Percentiles rank a stretch among this genome's conserved stretches.
Evolutionary conservation across 2,888 invertebrate genomes (phyloP).

Genomic region (Molanna angustata): DNA sequence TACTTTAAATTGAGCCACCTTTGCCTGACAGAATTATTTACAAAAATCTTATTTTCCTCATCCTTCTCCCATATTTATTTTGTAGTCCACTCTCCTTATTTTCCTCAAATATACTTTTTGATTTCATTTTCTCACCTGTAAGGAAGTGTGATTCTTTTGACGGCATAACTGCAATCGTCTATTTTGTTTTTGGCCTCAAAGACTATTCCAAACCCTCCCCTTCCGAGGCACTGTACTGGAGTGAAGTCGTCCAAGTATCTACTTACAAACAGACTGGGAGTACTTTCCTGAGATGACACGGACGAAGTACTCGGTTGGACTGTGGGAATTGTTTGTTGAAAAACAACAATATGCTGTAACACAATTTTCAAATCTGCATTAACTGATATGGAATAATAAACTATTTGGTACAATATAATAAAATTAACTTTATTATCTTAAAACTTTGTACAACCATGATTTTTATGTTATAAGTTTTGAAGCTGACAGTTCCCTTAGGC

Average conservation of each 20-base stretch:
- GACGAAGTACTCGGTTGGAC: conserved; percentile 1
- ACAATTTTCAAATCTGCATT: background rate
- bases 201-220: conserved; percentile 95
- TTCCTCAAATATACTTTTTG: no score
- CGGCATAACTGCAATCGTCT: conserved; percentile 92
- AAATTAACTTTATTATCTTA: no score
- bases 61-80: no score
- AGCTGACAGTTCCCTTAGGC: no score
- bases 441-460: no score
- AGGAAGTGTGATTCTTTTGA: conserved; percentile 89
- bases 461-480: no score
- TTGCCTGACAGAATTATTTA: no score
- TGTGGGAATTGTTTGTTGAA: conserved; percentile 42
- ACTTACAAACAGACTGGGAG: conserved; percentile 46
- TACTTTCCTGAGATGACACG: conserved; percentile 10
- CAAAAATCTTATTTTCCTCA: no score
- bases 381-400: no score
- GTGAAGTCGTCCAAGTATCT: conserved; percentile 86
- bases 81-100: no score
- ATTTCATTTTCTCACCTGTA: conserved; percentile 67
- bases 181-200: conserved; percentile 93
- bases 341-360: conserved; percentile 42
- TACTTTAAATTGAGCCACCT: no score
- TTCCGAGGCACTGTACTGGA: conserved; percentile 74
- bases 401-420: no score